These are phyloP conservation scores for Melanotaenia trifasciata DNA, from an alignment of 2,797 vertebrate genomes.

Conservation along the genomic window DNA sequence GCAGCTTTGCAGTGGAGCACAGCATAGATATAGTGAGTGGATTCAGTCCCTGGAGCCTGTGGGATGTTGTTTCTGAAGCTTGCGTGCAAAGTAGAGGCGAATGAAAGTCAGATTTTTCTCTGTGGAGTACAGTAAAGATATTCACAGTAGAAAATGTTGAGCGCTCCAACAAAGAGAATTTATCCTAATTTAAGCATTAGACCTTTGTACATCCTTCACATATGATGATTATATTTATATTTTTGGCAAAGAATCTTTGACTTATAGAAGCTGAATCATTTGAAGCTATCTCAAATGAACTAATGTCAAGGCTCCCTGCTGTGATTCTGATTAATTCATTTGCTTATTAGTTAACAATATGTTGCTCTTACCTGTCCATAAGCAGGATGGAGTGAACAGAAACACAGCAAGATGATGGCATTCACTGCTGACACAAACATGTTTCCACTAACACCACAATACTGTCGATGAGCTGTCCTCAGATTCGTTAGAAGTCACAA, in stretches of 20 bases:
- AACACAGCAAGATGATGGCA: constrained; percentile 64
- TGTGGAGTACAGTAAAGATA: constrained; percentile 17
- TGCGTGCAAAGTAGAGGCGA: constrained; percentile 22
- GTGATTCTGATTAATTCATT: constrained; percentile 4
- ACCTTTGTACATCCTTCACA: neutral
- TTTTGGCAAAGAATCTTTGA: neutral
- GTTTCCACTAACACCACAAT: constrained; percentile 48
- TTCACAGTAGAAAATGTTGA: constrained; percentile 22
- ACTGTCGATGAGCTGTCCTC: constrained; percentile 16
- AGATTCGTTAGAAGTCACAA: constrained; percentile 15
- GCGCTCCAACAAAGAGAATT: neutral
- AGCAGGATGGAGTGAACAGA: constrained; percentile 63
- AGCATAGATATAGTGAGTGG: constrained; percentile 23
- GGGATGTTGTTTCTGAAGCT: constrained; percentile 28
- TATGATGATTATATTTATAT: neutral
- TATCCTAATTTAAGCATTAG: neutral
- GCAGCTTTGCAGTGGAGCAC: constrained; percentile 32
- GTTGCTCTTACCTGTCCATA: constrained; percentile 81
- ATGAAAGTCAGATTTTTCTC: constrained; percentile 14
- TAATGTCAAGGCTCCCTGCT: neutral
- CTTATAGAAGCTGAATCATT: neutral
- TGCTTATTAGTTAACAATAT: constrained; percentile 1
- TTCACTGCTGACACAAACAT: constrained; percentile 69
- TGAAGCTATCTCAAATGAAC: neutral
- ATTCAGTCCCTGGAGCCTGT: constrained; percentile 49